Percentiles rank a stretch among this genome's conserved stretches.
Conservation (phyloP, 2,113 vertebrate genomes). For the Canis aureus region DNA sequence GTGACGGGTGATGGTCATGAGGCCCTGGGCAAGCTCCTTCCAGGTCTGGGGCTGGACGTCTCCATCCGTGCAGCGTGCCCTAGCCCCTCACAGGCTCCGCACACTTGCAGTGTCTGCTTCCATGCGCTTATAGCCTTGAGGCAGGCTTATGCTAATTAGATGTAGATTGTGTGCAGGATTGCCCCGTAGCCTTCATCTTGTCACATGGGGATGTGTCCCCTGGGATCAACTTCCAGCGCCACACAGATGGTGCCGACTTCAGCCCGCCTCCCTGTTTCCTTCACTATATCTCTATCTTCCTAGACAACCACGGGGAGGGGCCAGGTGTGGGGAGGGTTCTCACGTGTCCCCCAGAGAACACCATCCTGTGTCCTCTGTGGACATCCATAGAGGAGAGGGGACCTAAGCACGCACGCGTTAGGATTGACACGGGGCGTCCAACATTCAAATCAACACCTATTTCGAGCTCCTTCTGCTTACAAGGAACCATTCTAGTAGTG, state of each 20-base stretch:
- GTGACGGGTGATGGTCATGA: not conserved
- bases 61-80: not conserved
- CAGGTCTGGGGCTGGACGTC: not conserved
- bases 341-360: not conserved
- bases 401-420: too few species aligned
- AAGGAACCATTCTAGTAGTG: constrained; percentile 46
- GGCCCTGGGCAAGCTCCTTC: not conserved
- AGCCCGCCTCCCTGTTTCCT: not conserved
- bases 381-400: not conserved
- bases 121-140: not conserved
- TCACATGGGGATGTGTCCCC: not conserved
- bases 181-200: not conserved
- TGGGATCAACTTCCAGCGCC: not conserved
- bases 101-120: not conserved
- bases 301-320: not conserved
- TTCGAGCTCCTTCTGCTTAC: not conserved
- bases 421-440: not conserved
- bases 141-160: not conserved
- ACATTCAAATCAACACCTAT: not conserved
- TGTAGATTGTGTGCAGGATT: not conserved
- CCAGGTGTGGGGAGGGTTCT: not conserved
- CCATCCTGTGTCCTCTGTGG: not conserved
- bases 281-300: not conserved
- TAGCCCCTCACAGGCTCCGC: accelerated
- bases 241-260: not conserved